Conservation (phyloP, 2,113 vertebrate species). For the Arizona elegans region DNA sequence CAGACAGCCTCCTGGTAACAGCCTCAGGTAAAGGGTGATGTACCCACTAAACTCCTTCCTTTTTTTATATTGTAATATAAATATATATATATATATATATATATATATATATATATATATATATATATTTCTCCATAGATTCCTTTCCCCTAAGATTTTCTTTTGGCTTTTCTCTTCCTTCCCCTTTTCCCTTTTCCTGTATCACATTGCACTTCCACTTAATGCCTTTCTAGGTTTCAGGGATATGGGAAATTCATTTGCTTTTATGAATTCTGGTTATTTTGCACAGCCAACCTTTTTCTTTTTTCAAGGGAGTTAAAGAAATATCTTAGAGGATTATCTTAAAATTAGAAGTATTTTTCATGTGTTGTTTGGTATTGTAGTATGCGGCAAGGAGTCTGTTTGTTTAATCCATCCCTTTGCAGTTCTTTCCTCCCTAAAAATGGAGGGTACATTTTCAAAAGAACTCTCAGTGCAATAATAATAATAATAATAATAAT, state of each 20-base stretch:
- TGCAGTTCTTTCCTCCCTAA: neutral
- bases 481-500: no score
- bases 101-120: neutral
- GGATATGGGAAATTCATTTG: conserved; percentile 69
- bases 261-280: conserved; percentile 41
- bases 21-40: conserved; percentile 97
- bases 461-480: neutral
- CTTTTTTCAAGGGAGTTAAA: conserved; percentile 14
- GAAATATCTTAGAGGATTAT: neutral
- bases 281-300: neutral
- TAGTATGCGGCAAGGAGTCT: neutral
- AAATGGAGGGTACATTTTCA: neutral
- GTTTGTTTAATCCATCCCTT: neutral
- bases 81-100: neutral
- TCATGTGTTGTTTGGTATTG: neutral
- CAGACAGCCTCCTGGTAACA: conserved; percentile 97
- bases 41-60: conserved; percentile 61
- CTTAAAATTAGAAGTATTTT: neutral
- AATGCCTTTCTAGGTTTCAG: conserved; percentile 29
- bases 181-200: conserved; percentile 2
- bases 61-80: conserved; percentile 34
- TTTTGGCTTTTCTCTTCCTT: conserved; percentile 20
- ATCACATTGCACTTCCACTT: conserved; percentile 17
- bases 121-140: neutral
- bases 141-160: neutral